Base-by-base conservation (phyloP, 2,113 vertebrate species). In the Natator depressus region DNA sequence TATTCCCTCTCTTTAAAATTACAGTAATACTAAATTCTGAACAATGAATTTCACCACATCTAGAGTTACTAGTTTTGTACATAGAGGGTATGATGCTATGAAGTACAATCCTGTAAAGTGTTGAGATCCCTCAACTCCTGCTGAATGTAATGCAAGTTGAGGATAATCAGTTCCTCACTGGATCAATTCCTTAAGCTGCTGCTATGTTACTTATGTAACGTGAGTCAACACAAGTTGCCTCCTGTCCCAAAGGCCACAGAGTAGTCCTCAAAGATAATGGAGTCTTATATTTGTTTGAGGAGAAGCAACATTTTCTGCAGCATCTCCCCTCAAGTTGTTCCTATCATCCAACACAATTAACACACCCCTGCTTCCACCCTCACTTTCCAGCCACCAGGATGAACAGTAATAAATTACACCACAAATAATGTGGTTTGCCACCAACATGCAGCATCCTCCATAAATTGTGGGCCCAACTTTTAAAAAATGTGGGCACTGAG, bases 321-420 rank as follows among this genome's bases (percentile, higher is more conserved):
- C 17, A n/a, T n/a, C 19, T 19, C 29, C 59, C 13, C 31, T 31
- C n/a, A 35, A n/a, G 31, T 69, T 69, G 62, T 69, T 69, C 4
- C 62, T 69, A 20, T 4, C 35, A 69, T 69, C 16, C 62, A 69
- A 69, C 31, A n/a, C 35, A 69, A 11, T n/a, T n/a, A 69, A 69
- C 35, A 69, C 27, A 20, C 69, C 80, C 0, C 0, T 12, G 82
- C 35, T 69, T 85, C 13, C 2, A 65, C 1, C 2, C n/a, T 35
- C 27, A 3, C 0, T 51, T 85, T 8, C 54, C 75, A 82, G 38
- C 38, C 90, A 91, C 17, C 35, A 9, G 16, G 17, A 69, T 19
- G 84, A 4, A 80, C 38, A 91, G 2, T 14, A 62, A 8, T 9
- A 79, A 11, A 49, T 3, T 27, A 22, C 6, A 47, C 13, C 47